Evolutionary conservation across 92 coral and sea anemone species (phyloP).

Genomic region (Montipora capitata): DNA sequence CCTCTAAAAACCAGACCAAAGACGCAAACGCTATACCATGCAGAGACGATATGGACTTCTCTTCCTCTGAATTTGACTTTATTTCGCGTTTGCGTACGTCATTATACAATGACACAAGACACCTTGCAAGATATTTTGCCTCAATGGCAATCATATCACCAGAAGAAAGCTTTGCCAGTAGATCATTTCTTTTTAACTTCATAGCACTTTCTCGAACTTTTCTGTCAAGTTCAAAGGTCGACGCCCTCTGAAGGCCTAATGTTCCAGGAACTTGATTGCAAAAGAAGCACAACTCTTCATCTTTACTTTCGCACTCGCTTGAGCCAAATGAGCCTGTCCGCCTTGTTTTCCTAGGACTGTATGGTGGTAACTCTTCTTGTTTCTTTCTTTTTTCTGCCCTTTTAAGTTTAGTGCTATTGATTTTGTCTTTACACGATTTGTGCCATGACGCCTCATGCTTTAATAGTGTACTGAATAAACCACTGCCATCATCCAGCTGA

Average conservation of each 20-base stretch:
- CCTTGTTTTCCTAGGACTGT: background rate
- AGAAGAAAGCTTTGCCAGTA: background rate
- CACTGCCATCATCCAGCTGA: background rate
- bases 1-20: background rate
- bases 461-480: background rate
- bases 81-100: background rate
- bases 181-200: no score
- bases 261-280: background rate
- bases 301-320: background rate
- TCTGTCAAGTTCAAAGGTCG: background rate
- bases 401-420: background rate
- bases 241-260: no score
- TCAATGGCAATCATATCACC: background rate
- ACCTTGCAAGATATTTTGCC: background rate
- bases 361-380: background rate
- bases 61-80: background rate
- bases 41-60: background rate
- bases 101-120: background rate
- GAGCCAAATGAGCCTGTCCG: background rate
- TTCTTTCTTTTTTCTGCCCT: background rate
- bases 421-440: background rate
- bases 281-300: no score
- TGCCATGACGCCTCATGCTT: background rate
- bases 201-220: background rate
- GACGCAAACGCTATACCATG: background rate